Evolutionary conservation across 2,797 vertebrate species (phyloP).

Genomic region (Lagocephalus sceleratus): DNA sequence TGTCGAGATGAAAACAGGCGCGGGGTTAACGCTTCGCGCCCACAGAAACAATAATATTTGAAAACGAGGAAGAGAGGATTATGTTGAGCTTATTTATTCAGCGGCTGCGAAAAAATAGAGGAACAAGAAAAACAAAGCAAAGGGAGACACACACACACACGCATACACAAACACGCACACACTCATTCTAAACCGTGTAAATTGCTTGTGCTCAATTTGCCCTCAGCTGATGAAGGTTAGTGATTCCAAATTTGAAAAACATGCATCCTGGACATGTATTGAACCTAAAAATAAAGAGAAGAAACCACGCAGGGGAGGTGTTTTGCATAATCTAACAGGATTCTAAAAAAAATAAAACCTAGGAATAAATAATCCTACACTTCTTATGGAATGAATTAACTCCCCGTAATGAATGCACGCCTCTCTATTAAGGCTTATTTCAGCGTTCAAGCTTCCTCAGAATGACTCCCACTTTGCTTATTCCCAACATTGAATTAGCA

Average conservation of each 20-base stretch:
- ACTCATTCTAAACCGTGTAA: constrained; percentile 56
- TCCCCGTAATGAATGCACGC: constrained; percentile 22
- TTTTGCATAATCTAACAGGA: constrained; percentile 37
- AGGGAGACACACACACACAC: constrained; percentile 11
- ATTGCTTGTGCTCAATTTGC: constrained; percentile 68
- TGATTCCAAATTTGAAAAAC: constrained; percentile 13
- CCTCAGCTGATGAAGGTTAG: constrained; percentile 42
- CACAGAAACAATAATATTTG: constrained; percentile 50
- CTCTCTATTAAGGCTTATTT: constrained; percentile 30
- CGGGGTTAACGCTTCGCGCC: constrained; percentile 41
- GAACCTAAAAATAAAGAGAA: constrained; percentile 40
- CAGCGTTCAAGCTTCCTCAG: constrained; percentile 43
- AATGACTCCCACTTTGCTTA: constrained; percentile 43
- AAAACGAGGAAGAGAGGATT: constrained; percentile 64
- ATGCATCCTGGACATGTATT: constrained; percentile 43
- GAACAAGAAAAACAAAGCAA: background rate
- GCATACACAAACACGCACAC: constrained; percentile 7
- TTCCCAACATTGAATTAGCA: constrained; percentile 50
- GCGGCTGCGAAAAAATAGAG: constrained; percentile 36
- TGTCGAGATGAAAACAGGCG: constrained; percentile 47
- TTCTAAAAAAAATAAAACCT: constrained; percentile 19
- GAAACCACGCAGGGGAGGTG: constrained; percentile 3
- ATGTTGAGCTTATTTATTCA: constrained; percentile 54
- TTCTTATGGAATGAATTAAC: constrained; percentile 39
- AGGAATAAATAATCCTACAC: constrained; percentile 26